Percentiles rank a stretch among this genome's conserved stretches.
Conservation (phyloP, 1,140 invertebrate genomes). For the Micrasema minimum region DNA sequence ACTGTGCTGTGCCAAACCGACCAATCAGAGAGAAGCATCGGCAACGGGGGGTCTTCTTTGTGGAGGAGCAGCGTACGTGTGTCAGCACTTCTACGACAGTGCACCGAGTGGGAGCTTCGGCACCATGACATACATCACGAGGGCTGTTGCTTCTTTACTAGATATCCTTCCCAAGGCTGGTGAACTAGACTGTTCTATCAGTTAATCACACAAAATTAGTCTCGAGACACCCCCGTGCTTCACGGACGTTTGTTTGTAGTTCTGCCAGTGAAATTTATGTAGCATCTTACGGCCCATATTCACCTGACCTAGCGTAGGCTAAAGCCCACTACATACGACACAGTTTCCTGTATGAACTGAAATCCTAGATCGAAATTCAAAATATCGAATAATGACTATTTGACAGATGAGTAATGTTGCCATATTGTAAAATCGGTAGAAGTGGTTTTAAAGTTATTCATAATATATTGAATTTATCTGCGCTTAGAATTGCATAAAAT, state of each 20-base stretch:
- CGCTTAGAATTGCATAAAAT: too few species aligned
- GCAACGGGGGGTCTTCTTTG: conserved; percentile 79
- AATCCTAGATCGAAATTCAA: too few species aligned
- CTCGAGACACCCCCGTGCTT: neutral
- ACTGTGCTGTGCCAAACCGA: conserved; percentile 86
- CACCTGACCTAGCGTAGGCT: too few species aligned
- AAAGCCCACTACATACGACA: too few species aligned
- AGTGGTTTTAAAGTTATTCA: too few species aligned
- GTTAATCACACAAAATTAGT: conserved; percentile 61
- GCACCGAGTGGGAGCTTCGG: conserved; percentile 97
- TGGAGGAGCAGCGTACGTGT: conserved; percentile 93
- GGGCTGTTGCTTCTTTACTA: conserved; percentile 81
- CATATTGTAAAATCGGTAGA: too few species aligned
- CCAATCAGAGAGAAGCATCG: conserved; percentile 71
- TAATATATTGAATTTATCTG: too few species aligned
- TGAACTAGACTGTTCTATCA: conserved; percentile 84
- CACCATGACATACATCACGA: conserved; percentile 97
- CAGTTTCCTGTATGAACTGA: too few species aligned
- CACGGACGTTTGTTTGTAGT: neutral
- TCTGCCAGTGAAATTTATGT: neutral
- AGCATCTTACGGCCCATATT: too few species aligned
- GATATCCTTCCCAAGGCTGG: conserved; percentile 80
- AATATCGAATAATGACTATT: too few species aligned
- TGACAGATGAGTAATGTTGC: too few species aligned
- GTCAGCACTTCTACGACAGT: conserved; percentile 97